Evolutionary conservation across 2,888 invertebrate species (phyloP).

Genomic region (Aphodius granarius): DNA sequence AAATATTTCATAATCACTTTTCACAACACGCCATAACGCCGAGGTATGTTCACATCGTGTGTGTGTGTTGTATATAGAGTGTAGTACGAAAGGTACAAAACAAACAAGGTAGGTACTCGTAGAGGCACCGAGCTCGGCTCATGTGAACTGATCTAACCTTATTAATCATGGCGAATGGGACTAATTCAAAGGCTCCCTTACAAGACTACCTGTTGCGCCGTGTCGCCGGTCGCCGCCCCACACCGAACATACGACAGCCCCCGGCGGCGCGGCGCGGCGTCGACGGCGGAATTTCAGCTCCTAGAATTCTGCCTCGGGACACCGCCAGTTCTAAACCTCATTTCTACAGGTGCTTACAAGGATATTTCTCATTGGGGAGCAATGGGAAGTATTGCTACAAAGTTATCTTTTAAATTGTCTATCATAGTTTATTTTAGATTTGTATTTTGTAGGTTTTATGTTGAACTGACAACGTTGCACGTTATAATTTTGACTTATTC

Average conservation of each 20-base stretch:
- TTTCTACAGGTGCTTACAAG: background rate
- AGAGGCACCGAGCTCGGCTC: background rate
- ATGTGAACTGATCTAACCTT: constrained; percentile 3
- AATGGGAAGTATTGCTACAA: background rate
- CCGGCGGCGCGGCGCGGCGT: no score
- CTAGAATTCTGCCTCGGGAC: background rate
- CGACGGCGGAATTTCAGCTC: background rate
- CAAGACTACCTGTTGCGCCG: constrained; percentile 19
- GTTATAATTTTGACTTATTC: background rate
- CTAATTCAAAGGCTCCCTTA: constrained; percentile 19
- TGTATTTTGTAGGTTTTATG: background rate
- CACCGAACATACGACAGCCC: background rate
- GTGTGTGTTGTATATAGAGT: background rate
- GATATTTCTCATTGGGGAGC: background rate
- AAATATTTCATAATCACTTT: background rate
- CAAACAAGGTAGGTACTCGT: background rate
- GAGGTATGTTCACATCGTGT: background rate
- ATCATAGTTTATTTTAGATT: background rate
- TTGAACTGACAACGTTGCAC: background rate
- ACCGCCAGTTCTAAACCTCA: background rate
- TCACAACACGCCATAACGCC: background rate
- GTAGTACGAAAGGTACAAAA: background rate
- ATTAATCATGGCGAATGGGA: constrained; percentile 21
- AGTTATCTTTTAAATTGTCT: background rate
- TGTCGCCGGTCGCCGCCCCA: background rate